phyloP scores from a whole-genome alignment of 1,140 invertebrate genomes.

The Spodoptera frugiperda region DNA sequence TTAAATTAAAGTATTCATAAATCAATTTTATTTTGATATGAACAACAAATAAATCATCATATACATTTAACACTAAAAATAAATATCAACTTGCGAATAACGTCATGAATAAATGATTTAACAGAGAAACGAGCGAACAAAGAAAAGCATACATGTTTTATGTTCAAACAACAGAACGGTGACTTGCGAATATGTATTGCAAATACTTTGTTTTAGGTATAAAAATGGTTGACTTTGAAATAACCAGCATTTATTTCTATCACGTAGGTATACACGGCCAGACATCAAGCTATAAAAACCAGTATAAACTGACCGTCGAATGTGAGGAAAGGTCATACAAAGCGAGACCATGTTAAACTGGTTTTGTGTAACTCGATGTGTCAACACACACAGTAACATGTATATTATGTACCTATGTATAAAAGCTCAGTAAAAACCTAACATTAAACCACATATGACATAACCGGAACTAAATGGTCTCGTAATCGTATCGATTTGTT shows the following conservation, averaged over 20 bases:
- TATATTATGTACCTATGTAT: not conserved
- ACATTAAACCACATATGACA: slow-evolving; percentile 31
- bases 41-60: too few species aligned
- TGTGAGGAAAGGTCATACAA: too few species aligned
- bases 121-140: not conserved
- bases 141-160: not conserved
- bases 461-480: slow-evolving; percentile 43
- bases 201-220: not conserved
- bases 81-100: not conserved
- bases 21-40: too few species aligned
- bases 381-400: not conserved
- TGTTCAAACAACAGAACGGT: not conserved
- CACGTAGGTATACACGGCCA: not conserved
- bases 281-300: too few species aligned
- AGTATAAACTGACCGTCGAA: too few species aligned
- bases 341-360: too few species aligned
- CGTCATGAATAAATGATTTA: not conserved
- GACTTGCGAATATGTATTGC: not conserved
- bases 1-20: not conserved
- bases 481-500: slow-evolving; percentile 18
- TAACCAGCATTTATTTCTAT: slow-evolving; percentile 1
- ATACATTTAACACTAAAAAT: too few species aligned
- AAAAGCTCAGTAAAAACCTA: not conserved
- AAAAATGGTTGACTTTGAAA: slow-evolving; percentile 34
- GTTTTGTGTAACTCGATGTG: too few species aligned